Evolutionary conservation across 1,140 invertebrate species (phyloP).

Genomic region (Drosophila obscura): DNA sequence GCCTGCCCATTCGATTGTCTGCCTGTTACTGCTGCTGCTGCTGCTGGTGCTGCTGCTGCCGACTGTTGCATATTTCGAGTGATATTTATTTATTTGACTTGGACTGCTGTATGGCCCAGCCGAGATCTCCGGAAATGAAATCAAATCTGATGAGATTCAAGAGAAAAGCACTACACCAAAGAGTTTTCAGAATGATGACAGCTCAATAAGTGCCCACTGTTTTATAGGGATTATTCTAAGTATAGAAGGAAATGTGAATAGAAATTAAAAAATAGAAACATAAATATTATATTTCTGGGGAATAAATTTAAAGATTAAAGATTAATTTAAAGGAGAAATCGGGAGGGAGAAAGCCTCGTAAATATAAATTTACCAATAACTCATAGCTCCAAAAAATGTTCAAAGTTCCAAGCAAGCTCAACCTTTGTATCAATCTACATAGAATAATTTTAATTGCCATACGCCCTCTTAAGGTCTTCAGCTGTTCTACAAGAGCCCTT

Average conservation of each 20-base stretch:
- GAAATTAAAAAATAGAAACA: too few relatives aligned
- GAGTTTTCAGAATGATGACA: slow-evolving; percentile 2
- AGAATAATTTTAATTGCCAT: slow-evolving; percentile 17
- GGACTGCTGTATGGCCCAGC: slow-evolving; percentile 8
- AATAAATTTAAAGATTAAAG: too few relatives aligned
- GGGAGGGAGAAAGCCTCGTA: too few relatives aligned
- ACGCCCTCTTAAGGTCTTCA: neutral
- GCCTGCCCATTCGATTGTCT: slow-evolving; percentile 12
- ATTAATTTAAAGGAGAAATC: too few relatives aligned
- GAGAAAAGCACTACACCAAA: neutral
- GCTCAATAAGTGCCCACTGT: neutral
- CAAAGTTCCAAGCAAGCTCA: too few relatives aligned
- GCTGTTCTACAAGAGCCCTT: slow-evolving; percentile 16
- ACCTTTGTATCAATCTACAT: neutral
- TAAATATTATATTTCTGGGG: too few relatives aligned
- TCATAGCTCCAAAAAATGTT: too few relatives aligned
- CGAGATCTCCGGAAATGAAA: slow-evolving; percentile 4
- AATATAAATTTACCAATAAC: too few relatives aligned
- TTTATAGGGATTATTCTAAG: too few relatives aligned
- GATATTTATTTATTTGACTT: slow-evolving; percentile 61
- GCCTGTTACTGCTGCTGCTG: too few relatives aligned
- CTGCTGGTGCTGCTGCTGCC: slow-evolving; percentile 5
- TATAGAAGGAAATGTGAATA: too few relatives aligned
- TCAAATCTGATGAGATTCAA: slow-evolving; percentile 3
- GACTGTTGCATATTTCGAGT: slow-evolving; percentile 51